Conservation (phyloP, 2,888 invertebrate species). For the Orthosia cruda region DNA sequence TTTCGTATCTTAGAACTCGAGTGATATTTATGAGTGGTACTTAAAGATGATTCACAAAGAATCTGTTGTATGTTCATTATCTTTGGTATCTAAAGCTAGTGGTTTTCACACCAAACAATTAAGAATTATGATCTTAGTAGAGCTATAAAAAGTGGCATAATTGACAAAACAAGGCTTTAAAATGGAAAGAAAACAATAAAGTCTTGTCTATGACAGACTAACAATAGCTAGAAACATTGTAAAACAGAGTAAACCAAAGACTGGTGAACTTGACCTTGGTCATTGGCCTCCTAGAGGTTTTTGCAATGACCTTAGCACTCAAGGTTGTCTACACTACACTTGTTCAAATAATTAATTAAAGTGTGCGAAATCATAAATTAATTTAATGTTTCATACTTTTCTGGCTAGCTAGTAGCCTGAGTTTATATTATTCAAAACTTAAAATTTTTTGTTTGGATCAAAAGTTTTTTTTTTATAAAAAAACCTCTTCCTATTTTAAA, state of each 20-base stretch:
- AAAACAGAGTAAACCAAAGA: not conserved
- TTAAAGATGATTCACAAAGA: slow-evolving; percentile 53
- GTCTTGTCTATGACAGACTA: not conserved
- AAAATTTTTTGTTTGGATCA: too few species aligned
- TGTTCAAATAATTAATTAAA: slow-evolving; percentile 41
- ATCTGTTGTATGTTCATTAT: slow-evolving; percentile 31
- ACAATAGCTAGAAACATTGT: not conserved
- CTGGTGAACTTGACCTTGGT: slow-evolving; percentile 63
- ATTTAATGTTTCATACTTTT: slow-evolving; percentile 9
- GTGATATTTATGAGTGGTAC: slow-evolving; percentile 47
- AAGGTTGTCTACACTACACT: slow-evolving; percentile 54
- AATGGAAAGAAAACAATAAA: not conserved
- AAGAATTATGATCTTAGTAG: slow-evolving; percentile 27
- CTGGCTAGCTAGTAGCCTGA: not conserved
- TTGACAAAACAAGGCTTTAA: slow-evolving; percentile 7
- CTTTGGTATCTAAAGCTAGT: slow-evolving; percentile 41
- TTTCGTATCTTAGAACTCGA: slow-evolving; percentile 26
- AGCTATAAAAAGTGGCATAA: slow-evolving; percentile 1
- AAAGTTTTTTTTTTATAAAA: too few species aligned
- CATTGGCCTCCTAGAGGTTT: slow-evolving; percentile 30
- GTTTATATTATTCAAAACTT: too few species aligned
- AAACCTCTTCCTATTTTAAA: too few species aligned
- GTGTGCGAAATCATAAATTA: slow-evolving; percentile 31
- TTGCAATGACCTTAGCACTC: slow-evolving; percentile 38
- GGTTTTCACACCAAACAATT: slow-evolving; percentile 39